A percentile compares a stretch with the other conserved stretches of the same genome.
Conservation (phyloP, 2,797 vertebrate species). For the Lacerta viridis region DNA sequence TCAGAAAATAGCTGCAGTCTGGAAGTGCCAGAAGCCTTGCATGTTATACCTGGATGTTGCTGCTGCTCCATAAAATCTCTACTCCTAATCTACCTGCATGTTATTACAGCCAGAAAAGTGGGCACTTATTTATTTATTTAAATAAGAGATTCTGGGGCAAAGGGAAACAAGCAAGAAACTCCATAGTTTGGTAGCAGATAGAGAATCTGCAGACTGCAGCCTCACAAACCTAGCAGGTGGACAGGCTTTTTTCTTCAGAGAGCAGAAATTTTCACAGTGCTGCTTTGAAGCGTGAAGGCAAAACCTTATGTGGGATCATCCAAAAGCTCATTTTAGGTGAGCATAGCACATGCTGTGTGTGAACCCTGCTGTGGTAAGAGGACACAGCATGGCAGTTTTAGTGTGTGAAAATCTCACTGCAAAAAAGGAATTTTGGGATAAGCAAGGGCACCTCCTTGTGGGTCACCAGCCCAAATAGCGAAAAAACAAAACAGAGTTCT, state of each 20-base stretch:
- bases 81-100: not conserved
- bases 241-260: not conserved
- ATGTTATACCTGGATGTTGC: not conserved
- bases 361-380: not conserved
- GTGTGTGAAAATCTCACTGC: not conserved
- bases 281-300: not conserved
- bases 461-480: not conserved
- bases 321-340: conserved; percentile 10
- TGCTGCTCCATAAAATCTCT: not conserved
- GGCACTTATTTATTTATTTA: no score
- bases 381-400: not conserved
- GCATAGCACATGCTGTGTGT: not conserved
- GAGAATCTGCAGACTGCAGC: not conserved
- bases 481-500: not conserved
- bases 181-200: not conserved
- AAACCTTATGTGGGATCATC: not conserved
- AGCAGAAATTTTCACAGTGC: conserved; percentile 11
- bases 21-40: not conserved
- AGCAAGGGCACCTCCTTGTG: not conserved
- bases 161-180: not conserved
- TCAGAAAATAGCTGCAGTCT: no score
- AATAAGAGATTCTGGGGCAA: no score
- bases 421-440: not conserved
- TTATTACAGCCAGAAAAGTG: not conserved
- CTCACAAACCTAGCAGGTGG: not conserved